Conservation (phyloP, 2,888 invertebrate genomes). For the Bruchidius siliquastri region DNA sequence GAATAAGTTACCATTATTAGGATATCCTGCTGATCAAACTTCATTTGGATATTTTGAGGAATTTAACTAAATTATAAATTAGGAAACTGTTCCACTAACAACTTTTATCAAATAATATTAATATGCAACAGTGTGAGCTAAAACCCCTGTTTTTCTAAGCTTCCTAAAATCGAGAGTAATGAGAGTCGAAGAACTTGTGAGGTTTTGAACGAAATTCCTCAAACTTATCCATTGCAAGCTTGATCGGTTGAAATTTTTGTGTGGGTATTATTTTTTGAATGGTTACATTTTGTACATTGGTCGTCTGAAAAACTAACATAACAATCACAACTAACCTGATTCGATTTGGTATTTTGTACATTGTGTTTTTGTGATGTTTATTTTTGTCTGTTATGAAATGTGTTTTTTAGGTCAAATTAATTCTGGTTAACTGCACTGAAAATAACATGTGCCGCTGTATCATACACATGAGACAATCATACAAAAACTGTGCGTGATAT, state of each 20-base stretch:
- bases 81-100: no score
- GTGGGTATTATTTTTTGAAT: background rate
- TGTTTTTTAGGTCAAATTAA: background rate
- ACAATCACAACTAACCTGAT: background rate
- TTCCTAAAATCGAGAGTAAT: no score
- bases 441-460: background rate
- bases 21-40: background rate
- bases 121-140: no score
- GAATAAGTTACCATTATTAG: background rate
- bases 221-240: background rate
- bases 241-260: background rate
- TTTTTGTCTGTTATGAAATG: background rate
- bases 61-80: background rate
- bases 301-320: background rate
- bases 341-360: background rate
- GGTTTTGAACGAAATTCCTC: background rate
- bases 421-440: background rate
- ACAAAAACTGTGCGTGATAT: background rate
- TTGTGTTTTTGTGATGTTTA: background rate
- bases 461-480: background rate
- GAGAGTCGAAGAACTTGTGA: no score
- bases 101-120: no score
- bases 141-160: no score
- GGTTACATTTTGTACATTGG: background rate
- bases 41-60: background rate